Conservation (phyloP, 2,888 invertebrate genomes). For the Melinopterus prodromus region DNA sequence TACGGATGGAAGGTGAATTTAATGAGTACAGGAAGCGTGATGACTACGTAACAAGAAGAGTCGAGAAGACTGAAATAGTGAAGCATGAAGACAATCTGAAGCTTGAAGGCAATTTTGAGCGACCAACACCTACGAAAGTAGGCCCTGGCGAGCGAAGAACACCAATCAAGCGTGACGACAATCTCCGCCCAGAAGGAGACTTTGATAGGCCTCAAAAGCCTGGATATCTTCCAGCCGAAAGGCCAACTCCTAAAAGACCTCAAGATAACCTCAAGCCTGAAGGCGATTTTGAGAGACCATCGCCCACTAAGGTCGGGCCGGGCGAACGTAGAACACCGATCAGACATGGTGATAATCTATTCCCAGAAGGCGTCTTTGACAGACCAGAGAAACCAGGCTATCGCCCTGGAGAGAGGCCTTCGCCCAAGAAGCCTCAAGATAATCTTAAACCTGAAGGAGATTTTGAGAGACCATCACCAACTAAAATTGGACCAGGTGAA, state of each 20-base stretch:
- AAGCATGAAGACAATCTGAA: constrained; percentile 73
- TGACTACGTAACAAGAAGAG: constrained; percentile 65
- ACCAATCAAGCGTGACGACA: constrained; percentile 66
- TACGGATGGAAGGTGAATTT: constrained; percentile 67
- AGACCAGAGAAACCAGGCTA: constrained; percentile 60
- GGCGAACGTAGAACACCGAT: constrained; percentile 61
- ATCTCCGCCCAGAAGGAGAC: constrained; percentile 66
- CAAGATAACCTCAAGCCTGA: constrained; percentile 68
- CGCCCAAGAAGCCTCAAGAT: constrained; percentile 62
- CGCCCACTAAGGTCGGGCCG: constrained; percentile 57
- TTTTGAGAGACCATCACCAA: constrained; percentile 51
- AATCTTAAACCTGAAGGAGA: constrained; percentile 64
- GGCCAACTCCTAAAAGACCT: constrained; percentile 64
- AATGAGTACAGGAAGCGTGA: constrained; percentile 63
- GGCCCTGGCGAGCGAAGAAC: constrained; percentile 67
- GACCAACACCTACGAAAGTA: constrained; percentile 57
- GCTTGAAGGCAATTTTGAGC: constrained; percentile 74
- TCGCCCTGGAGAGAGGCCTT: constrained; percentile 60
- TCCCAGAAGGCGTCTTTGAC: constrained; percentile 67
- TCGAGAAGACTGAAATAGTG: constrained; percentile 69
- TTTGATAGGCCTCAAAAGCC: constrained; percentile 61
- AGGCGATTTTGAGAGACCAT: constrained; percentile 66
- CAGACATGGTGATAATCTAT: constrained; percentile 65
- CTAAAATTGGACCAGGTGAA: constrained; percentile 62
- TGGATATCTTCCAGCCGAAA: constrained; percentile 62